These are phyloP conservation scores for Parazoanthus darwini DNA, from an alignment of 92 coral and sea anemone species.

Conservation along the genomic window DNA sequence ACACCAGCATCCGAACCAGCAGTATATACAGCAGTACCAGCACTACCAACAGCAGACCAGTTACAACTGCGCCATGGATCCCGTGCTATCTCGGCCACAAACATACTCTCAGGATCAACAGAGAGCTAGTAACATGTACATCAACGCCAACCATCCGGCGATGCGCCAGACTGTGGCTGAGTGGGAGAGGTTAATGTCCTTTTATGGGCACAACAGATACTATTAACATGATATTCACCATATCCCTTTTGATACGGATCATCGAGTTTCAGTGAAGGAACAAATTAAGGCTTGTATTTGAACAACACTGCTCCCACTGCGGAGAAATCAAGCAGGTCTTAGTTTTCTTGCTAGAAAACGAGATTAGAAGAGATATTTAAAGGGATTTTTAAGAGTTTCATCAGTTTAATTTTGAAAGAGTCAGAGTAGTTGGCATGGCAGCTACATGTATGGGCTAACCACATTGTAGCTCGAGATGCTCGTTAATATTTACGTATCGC, in stretches of 20 bases:
- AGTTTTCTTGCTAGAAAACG: no score
- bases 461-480: no score
- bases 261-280: no score
- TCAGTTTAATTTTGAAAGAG: no score
- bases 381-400: no score
- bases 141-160: conserved; percentile 38
- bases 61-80: not conserved
- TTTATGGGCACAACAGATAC: conserved; percentile 9
- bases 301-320: no score
- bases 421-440: no score
- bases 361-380: no score
- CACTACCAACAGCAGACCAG: not conserved
- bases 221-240: not conserved
- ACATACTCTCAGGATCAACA: not conserved
- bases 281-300: no score
- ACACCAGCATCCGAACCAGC: not conserved
- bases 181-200: conserved; percentile 28
- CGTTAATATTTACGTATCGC: no score
- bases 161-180: conserved; percentile 36
- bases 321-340: no score
- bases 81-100: not conserved
- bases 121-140: conserved; percentile 3
- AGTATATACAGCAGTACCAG: not conserved
- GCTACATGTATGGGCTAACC: no score
- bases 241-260: not conserved